These are phyloP conservation scores for Chymomyza caudatula DNA, from an alignment of 2,888 invertebrate genomes.

Conservation along the genomic window DNA sequence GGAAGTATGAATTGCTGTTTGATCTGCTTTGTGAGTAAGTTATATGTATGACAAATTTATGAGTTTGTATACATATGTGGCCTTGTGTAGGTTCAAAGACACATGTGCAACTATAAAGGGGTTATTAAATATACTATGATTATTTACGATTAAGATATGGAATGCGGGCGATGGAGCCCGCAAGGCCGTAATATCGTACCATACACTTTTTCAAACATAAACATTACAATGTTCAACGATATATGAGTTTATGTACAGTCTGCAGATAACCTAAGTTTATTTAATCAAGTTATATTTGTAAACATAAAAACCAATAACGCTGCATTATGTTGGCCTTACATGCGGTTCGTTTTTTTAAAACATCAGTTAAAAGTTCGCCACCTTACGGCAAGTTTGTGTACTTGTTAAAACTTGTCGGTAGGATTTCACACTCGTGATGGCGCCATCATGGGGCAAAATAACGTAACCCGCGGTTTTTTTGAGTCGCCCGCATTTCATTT, in stretches of 20 bases:
- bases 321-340: background rate
- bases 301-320: background rate
- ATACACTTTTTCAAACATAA: background rate
- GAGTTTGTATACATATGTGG: slow-evolving; percentile 10
- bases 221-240: background rate
- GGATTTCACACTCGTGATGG: background rate
- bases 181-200: background rate
- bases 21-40: background rate
- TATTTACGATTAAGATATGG: background rate
- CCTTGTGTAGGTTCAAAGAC: slow-evolving; percentile 52
- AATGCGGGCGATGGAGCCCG: background rate
- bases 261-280: background rate
- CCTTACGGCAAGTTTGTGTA: background rate
- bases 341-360: background rate
- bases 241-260: background rate
- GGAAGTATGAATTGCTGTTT: slow-evolving; percentile 24
- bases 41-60: slow-evolving; percentile 14
- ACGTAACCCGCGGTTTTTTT: background rate
- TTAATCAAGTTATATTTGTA: background rate
- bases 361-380: background rate
- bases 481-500: background rate
- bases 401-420: background rate
- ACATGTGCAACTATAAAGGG: background rate
- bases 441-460: background rate
- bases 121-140: background rate